Conservation (phyloP, 2,888 invertebrate species). For the Eulithis prunata region DNA sequence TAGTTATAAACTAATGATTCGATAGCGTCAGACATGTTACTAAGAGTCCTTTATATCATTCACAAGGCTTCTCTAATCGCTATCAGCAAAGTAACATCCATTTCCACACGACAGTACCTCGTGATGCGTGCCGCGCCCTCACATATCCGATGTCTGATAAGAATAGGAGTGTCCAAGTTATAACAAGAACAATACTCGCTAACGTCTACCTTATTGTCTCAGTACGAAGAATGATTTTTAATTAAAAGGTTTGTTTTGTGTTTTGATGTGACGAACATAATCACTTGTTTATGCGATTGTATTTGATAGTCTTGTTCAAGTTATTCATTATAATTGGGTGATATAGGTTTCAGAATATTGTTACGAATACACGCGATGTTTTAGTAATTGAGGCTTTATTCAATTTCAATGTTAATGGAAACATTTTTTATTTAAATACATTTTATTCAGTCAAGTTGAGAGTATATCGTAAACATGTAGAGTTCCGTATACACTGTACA, state of each 20-base stretch:
- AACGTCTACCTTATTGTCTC: slow-evolving; percentile 28
- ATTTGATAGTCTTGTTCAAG: slow-evolving; percentile 28
- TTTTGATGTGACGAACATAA: slow-evolving; percentile 32
- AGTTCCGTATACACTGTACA: too few relatives aligned
- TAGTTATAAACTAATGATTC: too few relatives aligned
- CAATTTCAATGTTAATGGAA: slow-evolving; percentile 4
- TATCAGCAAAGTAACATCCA: slow-evolving; percentile 31
- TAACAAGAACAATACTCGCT: slow-evolving; percentile 32
- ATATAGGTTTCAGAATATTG: slow-evolving; percentile 3
- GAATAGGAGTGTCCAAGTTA: slow-evolving; percentile 53
- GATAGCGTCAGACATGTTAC: too few relatives aligned
- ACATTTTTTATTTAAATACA: not conserved
- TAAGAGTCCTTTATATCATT: too few relatives aligned
- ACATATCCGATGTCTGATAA: slow-evolving; percentile 54
- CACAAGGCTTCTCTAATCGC: slow-evolving; percentile 23
- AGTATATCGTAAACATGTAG: too few relatives aligned
- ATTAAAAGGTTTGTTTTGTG: slow-evolving; percentile 12
- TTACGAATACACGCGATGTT: slow-evolving; percentile 9
- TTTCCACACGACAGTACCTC: slow-evolving; percentile 43
- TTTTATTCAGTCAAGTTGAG: slow-evolving; percentile 1
- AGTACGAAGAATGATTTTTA: slow-evolving; percentile 20
- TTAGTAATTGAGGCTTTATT: not conserved
- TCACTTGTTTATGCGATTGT: slow-evolving; percentile 47
- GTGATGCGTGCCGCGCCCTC: slow-evolving; percentile 45
- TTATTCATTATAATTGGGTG: slow-evolving; percentile 17